phyloP scores from a whole-genome alignment of 2,797 vertebrate genomes.

The Trachurus trachurus region DNA sequence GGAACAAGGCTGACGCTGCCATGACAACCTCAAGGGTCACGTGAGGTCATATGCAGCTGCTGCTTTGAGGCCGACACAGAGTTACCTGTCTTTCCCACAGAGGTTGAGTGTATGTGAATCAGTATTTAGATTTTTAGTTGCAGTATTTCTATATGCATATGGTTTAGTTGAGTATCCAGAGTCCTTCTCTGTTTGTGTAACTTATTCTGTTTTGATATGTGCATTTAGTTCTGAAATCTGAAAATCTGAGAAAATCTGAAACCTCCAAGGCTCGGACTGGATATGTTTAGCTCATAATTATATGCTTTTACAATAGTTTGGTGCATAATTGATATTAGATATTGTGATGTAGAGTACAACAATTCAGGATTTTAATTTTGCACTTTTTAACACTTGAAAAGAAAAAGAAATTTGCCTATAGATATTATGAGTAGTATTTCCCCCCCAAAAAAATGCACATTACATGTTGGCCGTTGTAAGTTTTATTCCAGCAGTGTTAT shows the following conservation, averaged over 20 bases:
- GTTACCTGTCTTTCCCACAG: conserved; percentile 22
- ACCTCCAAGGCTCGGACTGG: too few relatives aligned
- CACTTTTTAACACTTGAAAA: too few relatives aligned
- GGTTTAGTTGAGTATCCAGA: neutral
- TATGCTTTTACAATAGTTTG: too few relatives aligned
- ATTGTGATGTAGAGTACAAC: too few relatives aligned
- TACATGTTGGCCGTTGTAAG: too few relatives aligned
- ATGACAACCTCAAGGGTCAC: conserved; percentile 68
- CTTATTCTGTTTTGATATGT: neutral
- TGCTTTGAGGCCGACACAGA: conserved; percentile 33
- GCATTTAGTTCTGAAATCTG: neutral
- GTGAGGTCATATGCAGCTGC: conserved; percentile 57
- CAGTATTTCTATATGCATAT: neutral
- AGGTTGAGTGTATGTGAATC: conserved; percentile 6
- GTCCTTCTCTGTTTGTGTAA: neutral
- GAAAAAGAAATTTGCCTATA: too few relatives aligned
- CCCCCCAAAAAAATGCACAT: too few relatives aligned
- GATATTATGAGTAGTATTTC: too few relatives aligned
- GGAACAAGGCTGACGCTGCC: conserved; percentile 53
- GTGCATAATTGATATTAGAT: too few relatives aligned
- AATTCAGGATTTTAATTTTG: too few relatives aligned
- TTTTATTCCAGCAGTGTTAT: too few relatives aligned
- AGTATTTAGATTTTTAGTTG: neutral
- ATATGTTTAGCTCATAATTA: too few relatives aligned
- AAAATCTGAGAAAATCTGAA: neutral